Base-by-base conservation (phyloP, 2,797 vertebrate genomes). In the Pachyuromys duprasi region DNA sequence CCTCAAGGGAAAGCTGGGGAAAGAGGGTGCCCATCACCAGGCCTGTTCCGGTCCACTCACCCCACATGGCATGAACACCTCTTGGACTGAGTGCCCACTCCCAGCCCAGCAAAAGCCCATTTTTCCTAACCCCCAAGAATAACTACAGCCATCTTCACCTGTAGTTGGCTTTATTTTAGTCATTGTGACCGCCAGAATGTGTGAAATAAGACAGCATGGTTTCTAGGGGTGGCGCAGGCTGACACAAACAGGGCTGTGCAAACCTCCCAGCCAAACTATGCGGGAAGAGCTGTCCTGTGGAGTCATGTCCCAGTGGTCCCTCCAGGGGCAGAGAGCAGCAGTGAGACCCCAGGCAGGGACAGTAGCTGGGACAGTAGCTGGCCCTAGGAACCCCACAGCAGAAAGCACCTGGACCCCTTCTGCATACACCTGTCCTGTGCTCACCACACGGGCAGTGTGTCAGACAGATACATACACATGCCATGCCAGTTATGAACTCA, bases 351-450 rank as follows among this genome's bases (percentile, higher is more conserved):
- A 93, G 70, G 24, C 49, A 53, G 22, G 67, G 24, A 55, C n/a
- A 63, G 98, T 97, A 96, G 98, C 91, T 90, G 98, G 97, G 93
- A 96, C 96, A 98, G n/a, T n/a, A n/a, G n/a, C n/a, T n/a, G n/a
- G 97, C 98, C 98, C 97, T 96, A 98, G 98, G 98, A 96, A 97
- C 97, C 88, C 93, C 98, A 96, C 98, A 97, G 98, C 98, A 98
- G 96, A 98, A 96, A 97, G 98, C 96, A 12, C 65, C 89, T 62
- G 78, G 65, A n/a, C 78, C 20, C 15, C 31, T 9, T 24, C 39
- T 65, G 12, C 15, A 70, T 14, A 17, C 67, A 8, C 24, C 49
- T 31, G 9, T 5, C 76, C 76, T 55, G 36, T 20, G 75, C 98
- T 97, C 97, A 97, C 97, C 98, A 89, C 96, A 97, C 98, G 97